Conservation (phyloP, 2,113 vertebrate species). For the Microtus richardsoni region DNA sequence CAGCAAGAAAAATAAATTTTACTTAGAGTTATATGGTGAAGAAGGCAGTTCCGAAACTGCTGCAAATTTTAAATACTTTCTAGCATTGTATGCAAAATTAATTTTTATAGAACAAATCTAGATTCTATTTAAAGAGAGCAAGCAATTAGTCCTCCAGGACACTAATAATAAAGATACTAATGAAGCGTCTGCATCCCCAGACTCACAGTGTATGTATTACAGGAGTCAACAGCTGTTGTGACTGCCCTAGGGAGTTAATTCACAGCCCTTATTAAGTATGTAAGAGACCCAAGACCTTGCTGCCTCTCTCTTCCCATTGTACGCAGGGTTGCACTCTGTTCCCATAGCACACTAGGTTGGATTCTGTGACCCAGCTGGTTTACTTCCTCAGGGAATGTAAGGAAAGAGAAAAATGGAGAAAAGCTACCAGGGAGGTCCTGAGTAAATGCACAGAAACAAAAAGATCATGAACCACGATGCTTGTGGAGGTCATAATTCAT, state of each 20-base stretch:
- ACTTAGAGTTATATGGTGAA: slow-evolving; percentile 28
- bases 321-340: neutral
- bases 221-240: neutral
- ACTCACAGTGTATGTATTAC: neutral
- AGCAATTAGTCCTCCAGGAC: neutral
- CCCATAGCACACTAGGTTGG: neutral
- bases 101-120: slow-evolving; percentile 53
- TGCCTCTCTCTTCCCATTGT: neutral
- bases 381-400: neutral
- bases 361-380: neutral
- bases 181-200: neutral
- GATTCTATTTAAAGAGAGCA: slow-evolving; percentile 21
- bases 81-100: slow-evolving; percentile 4
- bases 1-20: slow-evolving; percentile 21
- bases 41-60: neutral
- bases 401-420: neutral
- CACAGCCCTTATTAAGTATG: neutral
- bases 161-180: slow-evolving; percentile 18
- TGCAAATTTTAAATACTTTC: neutral
- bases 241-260: neutral
- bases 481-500: neutral
- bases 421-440: neutral
- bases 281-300: neutral
- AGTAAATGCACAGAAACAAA: neutral
- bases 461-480: neutral